phyloP scores from a whole-genome alignment of 2,797 vertebrate species.

The Lycodopsis pacificus region DNA sequence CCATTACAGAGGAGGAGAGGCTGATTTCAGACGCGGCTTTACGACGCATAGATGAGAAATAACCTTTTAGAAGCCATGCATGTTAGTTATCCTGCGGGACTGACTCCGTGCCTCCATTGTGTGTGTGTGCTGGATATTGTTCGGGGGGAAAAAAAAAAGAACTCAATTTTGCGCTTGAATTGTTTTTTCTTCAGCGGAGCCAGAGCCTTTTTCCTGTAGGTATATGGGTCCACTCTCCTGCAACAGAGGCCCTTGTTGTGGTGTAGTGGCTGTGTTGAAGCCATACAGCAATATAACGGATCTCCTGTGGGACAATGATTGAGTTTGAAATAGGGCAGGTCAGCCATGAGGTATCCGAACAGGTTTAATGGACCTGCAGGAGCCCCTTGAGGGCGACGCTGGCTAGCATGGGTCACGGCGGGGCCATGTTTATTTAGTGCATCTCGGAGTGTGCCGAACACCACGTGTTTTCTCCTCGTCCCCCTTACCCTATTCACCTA shows the following conservation, averaged over 20 bases:
- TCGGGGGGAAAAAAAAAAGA: slow-evolving; percentile 57
- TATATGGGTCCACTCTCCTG: slow-evolving; percentile 54
- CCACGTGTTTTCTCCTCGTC: slow-evolving; percentile 51
- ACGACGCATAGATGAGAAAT: slow-evolving; percentile 56
- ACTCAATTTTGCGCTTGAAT: slow-evolving; percentile 75
- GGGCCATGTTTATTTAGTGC: slow-evolving; percentile 82
- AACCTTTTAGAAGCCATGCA: slow-evolving; percentile 59
- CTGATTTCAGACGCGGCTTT: slow-evolving; percentile 63
- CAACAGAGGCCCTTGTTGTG: slow-evolving; percentile 54
- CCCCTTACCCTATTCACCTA: slow-evolving; percentile 34
- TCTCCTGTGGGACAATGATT: slow-evolving; percentile 76
- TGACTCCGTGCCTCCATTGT: slow-evolving; percentile 42
- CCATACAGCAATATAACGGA: slow-evolving; percentile 37
- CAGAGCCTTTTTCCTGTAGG: slow-evolving; percentile 62
- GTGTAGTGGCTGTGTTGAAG: slow-evolving; percentile 34
- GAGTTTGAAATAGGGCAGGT: slow-evolving; percentile 83
- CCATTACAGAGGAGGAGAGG: slow-evolving; percentile 57
- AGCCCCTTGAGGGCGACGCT: slow-evolving; percentile 58
- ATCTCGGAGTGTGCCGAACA: slow-evolving; percentile 78
- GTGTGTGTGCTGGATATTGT: slow-evolving; percentile 71
- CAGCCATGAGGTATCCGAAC: slow-evolving; percentile 73
- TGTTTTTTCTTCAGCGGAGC: slow-evolving; percentile 68
- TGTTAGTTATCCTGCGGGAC: slow-evolving; percentile 59
- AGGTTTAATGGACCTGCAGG: slow-evolving; percentile 77
- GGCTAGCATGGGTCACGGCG: slow-evolving; percentile 63